Base-by-base conservation (phyloP, 2,797 vertebrate species). In the Sus cebifrons region DNA sequence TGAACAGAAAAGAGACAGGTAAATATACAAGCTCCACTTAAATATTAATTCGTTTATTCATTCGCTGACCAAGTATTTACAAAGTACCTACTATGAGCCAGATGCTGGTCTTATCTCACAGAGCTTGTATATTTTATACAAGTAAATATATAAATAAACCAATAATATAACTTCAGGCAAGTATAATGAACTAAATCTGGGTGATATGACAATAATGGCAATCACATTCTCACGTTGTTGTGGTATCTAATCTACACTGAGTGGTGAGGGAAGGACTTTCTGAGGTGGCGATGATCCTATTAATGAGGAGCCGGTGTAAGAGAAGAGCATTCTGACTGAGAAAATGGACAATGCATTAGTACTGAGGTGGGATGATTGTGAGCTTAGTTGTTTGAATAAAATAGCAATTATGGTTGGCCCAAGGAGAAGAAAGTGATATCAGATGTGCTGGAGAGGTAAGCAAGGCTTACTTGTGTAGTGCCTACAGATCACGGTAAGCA, bases 331-430 rank as follows among this genome's bases (percentile, higher is more conserved):
- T 83, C 18, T 25, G 17, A 52, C 7, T 93, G n/a, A 84, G 29
- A 89, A 89, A 95, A 49, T 1, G 83, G 15, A 75, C 70, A 77
- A 84, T 52, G 3, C 20, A 49, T 75, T 85, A 52, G 20, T 70
- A 60, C 9, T 91, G 12, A 78, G 5, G 5, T 91, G 25, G 18
- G 70, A 75, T 89, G 23, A 91, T 56, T 96, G 49, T 90, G 14
- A 68, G 21, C 16, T 91, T 93, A 56, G 20, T 14, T 86, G 5
- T 78, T 94, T 77, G 36, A 90, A 81, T 4, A 96, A 92, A 95
- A 64, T 49, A 94, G 70, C 78, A 58, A 87, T 87, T 73, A 49
- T 71, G 21, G 3, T 91, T 81, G 17, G 23, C 2, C n/a, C 32
- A 89, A 84, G 44, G 81, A 64, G 27, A 25, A 60, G 44, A 90